These are phyloP conservation scores for Dinocampus coccinellae DNA, from an alignment of 2,888 invertebrate genomes.

Conservation along the genomic window DNA sequence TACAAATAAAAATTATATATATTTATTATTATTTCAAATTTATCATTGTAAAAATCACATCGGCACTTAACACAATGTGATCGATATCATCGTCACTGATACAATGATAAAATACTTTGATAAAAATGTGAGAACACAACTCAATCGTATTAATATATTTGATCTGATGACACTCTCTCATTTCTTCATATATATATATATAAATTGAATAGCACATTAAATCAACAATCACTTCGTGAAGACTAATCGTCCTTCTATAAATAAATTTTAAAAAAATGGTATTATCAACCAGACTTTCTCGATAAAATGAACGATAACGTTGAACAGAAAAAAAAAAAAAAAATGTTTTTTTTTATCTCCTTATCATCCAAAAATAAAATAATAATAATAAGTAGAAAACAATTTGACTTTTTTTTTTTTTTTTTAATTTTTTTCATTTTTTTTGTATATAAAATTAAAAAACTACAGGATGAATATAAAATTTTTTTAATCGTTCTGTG, in stretches of 20 bases:
- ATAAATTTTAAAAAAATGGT: too few species aligned
- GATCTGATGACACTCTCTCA: neutral
- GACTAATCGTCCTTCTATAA: neutral
- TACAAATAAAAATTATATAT: neutral
- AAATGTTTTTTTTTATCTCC: too few species aligned
- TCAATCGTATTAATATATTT: neutral
- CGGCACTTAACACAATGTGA: conserved; percentile 25
- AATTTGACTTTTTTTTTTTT: neutral
- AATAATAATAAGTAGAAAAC: neutral
- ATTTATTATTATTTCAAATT: conserved; percentile 7
- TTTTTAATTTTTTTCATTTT: neutral
- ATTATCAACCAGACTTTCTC: too few species aligned
- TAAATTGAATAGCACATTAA: neutral
- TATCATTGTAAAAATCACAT: conserved; percentile 6
- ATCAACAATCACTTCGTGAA: neutral
- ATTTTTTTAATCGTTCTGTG: conserved; percentile 13
- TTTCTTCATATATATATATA: neutral
- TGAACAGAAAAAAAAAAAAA: too few species aligned
- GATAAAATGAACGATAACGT: too few species aligned
- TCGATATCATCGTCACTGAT: conserved; percentile 19
- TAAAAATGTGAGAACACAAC: neutral
- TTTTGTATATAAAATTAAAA: neutral
- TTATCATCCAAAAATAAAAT: too few species aligned
- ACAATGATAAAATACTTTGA: conserved; percentile 1
- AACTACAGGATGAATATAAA: neutral